These are phyloP conservation scores for Andrena bucephala DNA, from an alignment of 2,888 invertebrate genomes.

Conservation along the genomic window DNA sequence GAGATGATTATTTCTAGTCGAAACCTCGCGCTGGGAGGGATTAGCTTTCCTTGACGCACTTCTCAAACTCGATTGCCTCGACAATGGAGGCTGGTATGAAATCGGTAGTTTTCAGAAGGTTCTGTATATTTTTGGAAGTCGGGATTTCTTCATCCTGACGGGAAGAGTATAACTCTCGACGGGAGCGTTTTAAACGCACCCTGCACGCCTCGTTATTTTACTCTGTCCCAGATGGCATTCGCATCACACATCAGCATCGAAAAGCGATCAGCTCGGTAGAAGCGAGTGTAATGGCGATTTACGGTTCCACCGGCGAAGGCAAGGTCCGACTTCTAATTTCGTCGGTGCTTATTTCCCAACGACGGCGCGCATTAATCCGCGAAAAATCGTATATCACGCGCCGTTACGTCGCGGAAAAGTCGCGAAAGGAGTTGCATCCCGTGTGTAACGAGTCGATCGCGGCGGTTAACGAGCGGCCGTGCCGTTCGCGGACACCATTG, in stretches of 20 bases:
- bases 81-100: too few species aligned
- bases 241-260: neutral
- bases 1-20: too few species aligned
- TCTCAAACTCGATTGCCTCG: too few species aligned
- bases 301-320: slow-evolving; percentile 3
- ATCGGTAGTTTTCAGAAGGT: neutral
- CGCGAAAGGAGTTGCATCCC: slow-evolving; percentile 39
- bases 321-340: slow-evolving; percentile 17
- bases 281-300: slow-evolving; percentile 8
- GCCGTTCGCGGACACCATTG: slow-evolving; percentile 25
- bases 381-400: slow-evolving; percentile 43
- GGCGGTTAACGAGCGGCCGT: slow-evolving; percentile 25
- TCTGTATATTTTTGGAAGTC: neutral
- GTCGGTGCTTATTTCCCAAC: slow-evolving; percentile 3
- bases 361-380: slow-evolving; percentile 19
- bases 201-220: neutral
- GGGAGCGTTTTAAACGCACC: neutral
- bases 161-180: neutral
- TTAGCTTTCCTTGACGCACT: too few species aligned
- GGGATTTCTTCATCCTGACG: neutral
- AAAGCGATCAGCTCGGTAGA: neutral
- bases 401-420: slow-evolving; percentile 27
- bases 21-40: too few species aligned
- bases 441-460: slow-evolving; percentile 2
- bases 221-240: neutral